Percentiles rank a stretch among this genome's conserved stretches.
phyloP scores from a whole-genome alignment of 1,140 invertebrate species.

The Papilio helenus region DNA sequence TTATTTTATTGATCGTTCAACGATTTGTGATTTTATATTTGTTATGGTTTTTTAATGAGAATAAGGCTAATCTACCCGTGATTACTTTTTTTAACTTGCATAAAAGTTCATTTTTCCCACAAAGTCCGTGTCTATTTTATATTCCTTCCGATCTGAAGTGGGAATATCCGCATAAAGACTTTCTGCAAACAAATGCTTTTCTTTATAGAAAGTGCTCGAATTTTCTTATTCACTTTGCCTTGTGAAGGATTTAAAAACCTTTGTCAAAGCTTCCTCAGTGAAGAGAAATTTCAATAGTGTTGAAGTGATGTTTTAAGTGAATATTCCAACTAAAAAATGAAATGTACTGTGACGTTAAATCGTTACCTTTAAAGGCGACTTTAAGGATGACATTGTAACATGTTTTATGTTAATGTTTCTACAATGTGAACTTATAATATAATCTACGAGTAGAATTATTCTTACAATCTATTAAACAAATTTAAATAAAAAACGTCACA shows the following conservation, averaged over 20 bases:
- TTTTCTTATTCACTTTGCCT: slow-evolving; percentile 18
- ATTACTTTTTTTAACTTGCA: background rate
- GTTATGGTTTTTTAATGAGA: too few relatives aligned
- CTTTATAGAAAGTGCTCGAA: background rate
- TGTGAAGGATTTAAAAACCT: slow-evolving; percentile 11
- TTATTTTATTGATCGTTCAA: too few relatives aligned
- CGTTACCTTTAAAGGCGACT: too few relatives aligned
- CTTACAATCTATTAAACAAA: background rate
- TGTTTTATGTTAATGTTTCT: too few relatives aligned
- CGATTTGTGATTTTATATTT: too few relatives aligned
- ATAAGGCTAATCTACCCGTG: too few relatives aligned
- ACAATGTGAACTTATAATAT: too few relatives aligned
- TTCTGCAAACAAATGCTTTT: slow-evolving; percentile 15
- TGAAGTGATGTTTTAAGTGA: slow-evolving; percentile 11
- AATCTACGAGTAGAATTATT: too few relatives aligned
- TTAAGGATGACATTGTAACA: too few relatives aligned
- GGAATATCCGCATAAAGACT: slow-evolving; percentile 21
- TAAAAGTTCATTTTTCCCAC: background rate
- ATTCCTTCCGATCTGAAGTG: background rate
- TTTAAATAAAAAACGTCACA: background rate
- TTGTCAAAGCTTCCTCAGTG: background rate
- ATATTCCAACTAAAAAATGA: background rate
- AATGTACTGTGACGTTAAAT: background rate
- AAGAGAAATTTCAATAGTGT: background rate
- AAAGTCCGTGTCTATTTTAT: background rate